These are phyloP conservation scores for Psococerastis gibbosa DNA, from an alignment of 2,888 invertebrate species.

Conservation along the genomic window DNA sequence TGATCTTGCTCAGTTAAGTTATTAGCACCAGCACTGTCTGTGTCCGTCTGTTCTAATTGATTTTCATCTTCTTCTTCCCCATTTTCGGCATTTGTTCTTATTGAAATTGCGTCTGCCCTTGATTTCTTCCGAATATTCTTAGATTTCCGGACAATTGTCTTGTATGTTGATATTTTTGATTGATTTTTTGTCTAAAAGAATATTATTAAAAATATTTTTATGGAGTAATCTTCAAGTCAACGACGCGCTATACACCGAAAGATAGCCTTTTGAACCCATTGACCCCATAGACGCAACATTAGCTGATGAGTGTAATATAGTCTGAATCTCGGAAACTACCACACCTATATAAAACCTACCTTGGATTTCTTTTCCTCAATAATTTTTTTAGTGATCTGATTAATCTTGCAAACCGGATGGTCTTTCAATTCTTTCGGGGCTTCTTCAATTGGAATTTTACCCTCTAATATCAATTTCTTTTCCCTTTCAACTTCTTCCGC, in stretches of 20 bases:
- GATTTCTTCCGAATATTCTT: slow-evolving; percentile 11
- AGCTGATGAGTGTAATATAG: too few relatives aligned
- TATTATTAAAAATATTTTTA: background rate
- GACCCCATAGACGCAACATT: too few relatives aligned
- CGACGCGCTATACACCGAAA: too few relatives aligned
- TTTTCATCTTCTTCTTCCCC: slow-evolving; percentile 13
- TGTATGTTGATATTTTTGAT: background rate
- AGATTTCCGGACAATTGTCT: slow-evolving; percentile 16
- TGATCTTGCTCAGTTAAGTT: background rate
- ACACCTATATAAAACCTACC: slow-evolving; percentile 17
- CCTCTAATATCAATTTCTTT: slow-evolving; percentile 44
- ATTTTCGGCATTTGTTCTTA: too few relatives aligned
- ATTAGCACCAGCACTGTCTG: background rate
- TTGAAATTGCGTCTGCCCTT: background rate
- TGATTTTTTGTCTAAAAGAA: slow-evolving; percentile 15
- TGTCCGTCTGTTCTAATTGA: background rate
- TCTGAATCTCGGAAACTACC: too few relatives aligned
- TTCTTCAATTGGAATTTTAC: slow-evolving; percentile 43
- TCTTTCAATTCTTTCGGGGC: slow-evolving; percentile 43
- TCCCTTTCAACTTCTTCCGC: slow-evolving; percentile 46
- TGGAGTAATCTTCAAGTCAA: too few relatives aligned
- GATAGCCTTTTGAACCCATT: too few relatives aligned
- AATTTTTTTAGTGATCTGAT: slow-evolving; percentile 20
- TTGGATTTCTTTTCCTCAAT: slow-evolving; percentile 19
- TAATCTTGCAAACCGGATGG: slow-evolving; percentile 41